Conservation (phyloP, 2,113 vertebrate species). For the Ahaetulla prasina region DNA sequence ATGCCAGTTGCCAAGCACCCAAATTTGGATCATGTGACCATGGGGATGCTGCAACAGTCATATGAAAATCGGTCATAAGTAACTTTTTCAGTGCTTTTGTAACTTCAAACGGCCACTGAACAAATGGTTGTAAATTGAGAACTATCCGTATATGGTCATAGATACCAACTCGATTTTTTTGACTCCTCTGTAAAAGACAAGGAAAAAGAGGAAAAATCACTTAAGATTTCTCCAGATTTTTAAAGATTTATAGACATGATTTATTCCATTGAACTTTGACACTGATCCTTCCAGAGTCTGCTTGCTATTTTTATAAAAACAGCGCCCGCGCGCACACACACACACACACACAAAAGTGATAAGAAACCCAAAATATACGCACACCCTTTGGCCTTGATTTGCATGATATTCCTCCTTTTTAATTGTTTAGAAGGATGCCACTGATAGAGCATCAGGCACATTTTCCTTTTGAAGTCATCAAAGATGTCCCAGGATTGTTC, state of each 20-base stretch:
- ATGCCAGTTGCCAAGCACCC: too few relatives aligned
- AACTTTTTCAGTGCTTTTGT: too few relatives aligned
- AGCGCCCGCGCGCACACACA: too few relatives aligned
- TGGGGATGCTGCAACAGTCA: too few relatives aligned
- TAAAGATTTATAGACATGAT: background rate
- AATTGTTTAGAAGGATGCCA: background rate
- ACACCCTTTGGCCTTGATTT: background rate
- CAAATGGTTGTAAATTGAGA: too few relatives aligned
- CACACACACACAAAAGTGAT: too few relatives aligned
- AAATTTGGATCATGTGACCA: too few relatives aligned
- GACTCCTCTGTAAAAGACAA: background rate
- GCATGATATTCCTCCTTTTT: background rate
- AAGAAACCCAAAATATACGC: background rate
- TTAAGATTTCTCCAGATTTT: background rate
- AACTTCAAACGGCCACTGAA: too few relatives aligned
- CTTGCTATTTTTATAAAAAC: background rate
- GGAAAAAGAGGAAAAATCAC: background rate
- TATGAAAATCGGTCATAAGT: too few relatives aligned
- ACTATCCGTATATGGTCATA: background rate
- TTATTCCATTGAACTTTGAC: background rate
- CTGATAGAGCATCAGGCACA: background rate
- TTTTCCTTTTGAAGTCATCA: background rate
- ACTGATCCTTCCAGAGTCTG: background rate
- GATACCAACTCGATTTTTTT: background rate
- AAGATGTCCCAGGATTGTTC: background rate